Percentiles rank a stretch among this genome's conserved stretches.
phyloP scores from a whole-genome alignment of 1,140 invertebrate genomes.

The Acromyrmex heyeri region DNA sequence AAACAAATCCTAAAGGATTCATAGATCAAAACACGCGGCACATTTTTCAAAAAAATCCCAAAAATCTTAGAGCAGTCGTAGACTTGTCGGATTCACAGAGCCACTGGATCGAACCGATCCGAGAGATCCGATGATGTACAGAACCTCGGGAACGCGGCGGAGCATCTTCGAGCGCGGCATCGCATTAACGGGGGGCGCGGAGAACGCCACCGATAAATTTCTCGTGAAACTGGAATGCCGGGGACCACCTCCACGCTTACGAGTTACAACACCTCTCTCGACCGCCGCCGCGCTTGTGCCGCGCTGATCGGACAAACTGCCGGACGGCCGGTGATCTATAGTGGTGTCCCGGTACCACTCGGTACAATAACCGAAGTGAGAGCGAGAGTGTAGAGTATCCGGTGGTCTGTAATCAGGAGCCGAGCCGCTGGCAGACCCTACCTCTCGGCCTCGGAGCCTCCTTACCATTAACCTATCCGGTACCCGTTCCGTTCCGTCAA shows the following conservation, averaged over 20 bases:
- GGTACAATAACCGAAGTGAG: slow-evolving; percentile 83
- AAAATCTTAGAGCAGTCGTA: not conserved
- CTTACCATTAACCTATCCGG: slow-evolving; percentile 84
- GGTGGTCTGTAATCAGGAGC: slow-evolving; percentile 86
- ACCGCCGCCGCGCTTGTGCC: slow-evolving; percentile 66
- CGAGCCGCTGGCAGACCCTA: slow-evolving; percentile 83
- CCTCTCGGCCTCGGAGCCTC: slow-evolving; percentile 75
- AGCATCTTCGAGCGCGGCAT: not conserved
- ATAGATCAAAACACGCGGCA: not conserved
- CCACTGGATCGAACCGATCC: not conserved
- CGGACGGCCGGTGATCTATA: slow-evolving; percentile 80
- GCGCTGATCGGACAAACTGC: slow-evolving; percentile 82
- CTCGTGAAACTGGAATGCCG: slow-evolving; percentile 82
- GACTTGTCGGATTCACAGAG: not conserved
- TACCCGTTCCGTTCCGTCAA: slow-evolving; percentile 77
- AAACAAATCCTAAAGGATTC: not conserved
- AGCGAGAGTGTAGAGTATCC: slow-evolving; percentile 84
- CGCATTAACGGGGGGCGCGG: slow-evolving; percentile 62
- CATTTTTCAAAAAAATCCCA: not conserved
- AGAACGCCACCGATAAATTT: slow-evolving; percentile 84
- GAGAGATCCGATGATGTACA: slow-evolving; percentile 32
- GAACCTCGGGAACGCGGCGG: not conserved
- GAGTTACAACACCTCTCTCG: slow-evolving; percentile 83
- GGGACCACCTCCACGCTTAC: slow-evolving; percentile 82
- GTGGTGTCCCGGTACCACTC: slow-evolving; percentile 80